These are phyloP conservation scores for Aegithalos caudatus DNA, from an alignment of 2,113 vertebrate genomes.

Conservation along the genomic window DNA sequence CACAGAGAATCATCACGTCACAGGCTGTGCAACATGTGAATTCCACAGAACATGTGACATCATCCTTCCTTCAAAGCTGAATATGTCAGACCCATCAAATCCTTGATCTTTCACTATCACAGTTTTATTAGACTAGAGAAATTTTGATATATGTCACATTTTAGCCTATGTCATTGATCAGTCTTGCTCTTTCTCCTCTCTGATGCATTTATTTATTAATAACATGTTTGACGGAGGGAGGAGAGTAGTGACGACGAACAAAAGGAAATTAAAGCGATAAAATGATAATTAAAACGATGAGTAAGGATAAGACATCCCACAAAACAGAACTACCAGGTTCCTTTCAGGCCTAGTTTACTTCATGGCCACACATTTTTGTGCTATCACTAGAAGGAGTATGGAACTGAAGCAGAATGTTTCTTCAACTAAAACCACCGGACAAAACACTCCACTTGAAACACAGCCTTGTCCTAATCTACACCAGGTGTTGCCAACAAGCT, in stretches of 20 bases:
- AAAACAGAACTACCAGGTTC: neutral
- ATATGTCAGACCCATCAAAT: neutral
- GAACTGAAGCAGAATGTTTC: neutral
- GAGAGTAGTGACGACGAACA: neutral
- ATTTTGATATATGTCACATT: neutral
- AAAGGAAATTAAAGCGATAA: neutral
- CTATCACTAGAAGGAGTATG: neutral
- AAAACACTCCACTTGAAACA: neutral
- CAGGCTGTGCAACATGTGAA: neutral
- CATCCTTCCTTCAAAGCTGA: neutral
- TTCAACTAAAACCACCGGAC: neutral
- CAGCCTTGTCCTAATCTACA: neutral
- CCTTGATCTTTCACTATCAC: neutral
- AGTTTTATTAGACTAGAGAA: neutral
- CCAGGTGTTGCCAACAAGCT: neutral
- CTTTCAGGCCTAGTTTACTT: neutral
- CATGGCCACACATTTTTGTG: neutral
- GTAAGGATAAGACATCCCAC: neutral
- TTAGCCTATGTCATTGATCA: neutral
- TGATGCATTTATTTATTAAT: neutral
- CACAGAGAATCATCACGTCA: neutral
- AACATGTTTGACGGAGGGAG: rapidly evolving
- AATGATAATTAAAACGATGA: neutral
- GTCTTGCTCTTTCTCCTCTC: neutral
- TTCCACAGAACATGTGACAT: neutral